Conservation (phyloP, 2,113 vertebrate genomes). For the Neodon shergylaensis region DNA sequence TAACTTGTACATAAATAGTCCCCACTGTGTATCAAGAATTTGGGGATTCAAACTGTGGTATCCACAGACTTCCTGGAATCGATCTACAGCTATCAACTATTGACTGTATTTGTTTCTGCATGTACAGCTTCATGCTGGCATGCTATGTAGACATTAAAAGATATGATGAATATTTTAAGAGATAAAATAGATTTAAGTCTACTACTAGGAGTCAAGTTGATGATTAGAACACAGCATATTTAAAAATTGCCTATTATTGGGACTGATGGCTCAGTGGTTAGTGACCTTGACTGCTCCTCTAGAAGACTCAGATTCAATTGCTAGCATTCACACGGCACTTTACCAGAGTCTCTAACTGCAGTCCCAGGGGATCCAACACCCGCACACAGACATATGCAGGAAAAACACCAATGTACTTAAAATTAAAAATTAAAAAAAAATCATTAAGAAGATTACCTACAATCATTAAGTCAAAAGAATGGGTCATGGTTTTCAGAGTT, state of each 20-base stretch:
- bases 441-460: background rate
- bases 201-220: background rate
- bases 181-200: background rate
- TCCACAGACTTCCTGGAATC: background rate
- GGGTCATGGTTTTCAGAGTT: background rate
- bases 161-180: background rate
- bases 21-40: background rate
- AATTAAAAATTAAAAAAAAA: background rate
- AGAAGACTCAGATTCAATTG: background rate
- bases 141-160: background rate
- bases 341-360: background rate
- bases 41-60: background rate
- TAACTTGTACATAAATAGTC: background rate
- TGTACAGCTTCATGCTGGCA: background rate
- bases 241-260: background rate
- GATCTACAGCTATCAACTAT: background rate
- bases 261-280: background rate
- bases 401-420: background rate
- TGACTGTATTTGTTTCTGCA: background rate
- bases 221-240: background rate
- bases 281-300: background rate
- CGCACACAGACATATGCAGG: background rate
- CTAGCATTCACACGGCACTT: background rate
- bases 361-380: background rate
- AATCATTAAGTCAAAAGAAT: background rate